These are phyloP conservation scores for Hippoglossus hippoglossus DNA, from an alignment of 2,797 vertebrate species.

Conservation along the genomic window DNA sequence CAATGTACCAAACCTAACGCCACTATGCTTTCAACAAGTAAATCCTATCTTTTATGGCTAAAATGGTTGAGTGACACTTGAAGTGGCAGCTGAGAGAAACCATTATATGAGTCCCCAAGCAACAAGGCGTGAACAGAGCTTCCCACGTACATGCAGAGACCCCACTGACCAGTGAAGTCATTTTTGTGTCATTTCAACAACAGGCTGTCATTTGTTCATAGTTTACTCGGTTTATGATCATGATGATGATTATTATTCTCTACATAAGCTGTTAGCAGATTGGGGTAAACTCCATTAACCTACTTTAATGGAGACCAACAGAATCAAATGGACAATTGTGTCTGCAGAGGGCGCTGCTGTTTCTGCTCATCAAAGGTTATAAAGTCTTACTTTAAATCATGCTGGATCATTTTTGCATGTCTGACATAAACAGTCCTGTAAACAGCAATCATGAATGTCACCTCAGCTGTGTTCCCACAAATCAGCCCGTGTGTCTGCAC, in stretches of 20 bases:
- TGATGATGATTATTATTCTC: too few species aligned
- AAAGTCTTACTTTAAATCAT: neutral
- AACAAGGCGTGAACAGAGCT: too few species aligned
- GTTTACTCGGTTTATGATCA: too few species aligned
- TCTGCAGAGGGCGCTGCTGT: neutral
- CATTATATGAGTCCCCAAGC: too few species aligned
- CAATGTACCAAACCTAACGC: too few species aligned
- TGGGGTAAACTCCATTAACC: neutral
- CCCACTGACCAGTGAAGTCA: neutral
- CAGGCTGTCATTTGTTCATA: too few species aligned
- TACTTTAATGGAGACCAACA: neutral
- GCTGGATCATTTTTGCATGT: conserved; percentile 16
- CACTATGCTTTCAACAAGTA: too few species aligned
- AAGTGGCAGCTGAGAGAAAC: too few species aligned
- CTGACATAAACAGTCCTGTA: conserved; percentile 36
- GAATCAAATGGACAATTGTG: neutral
- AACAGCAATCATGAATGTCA: conserved; percentile 42
- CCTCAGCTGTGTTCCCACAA: conserved; percentile 30
- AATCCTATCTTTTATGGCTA: too few species aligned
- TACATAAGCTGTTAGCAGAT: neutral
- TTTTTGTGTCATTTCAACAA: too few species aligned
- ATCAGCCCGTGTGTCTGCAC: conserved; percentile 22
- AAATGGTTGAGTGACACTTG: too few species aligned
- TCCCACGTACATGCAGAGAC: neutral
- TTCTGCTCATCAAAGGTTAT: neutral